phyloP scores from a whole-genome alignment of 2,888 invertebrate species.

The Megalurothrips usitatus region DNA sequence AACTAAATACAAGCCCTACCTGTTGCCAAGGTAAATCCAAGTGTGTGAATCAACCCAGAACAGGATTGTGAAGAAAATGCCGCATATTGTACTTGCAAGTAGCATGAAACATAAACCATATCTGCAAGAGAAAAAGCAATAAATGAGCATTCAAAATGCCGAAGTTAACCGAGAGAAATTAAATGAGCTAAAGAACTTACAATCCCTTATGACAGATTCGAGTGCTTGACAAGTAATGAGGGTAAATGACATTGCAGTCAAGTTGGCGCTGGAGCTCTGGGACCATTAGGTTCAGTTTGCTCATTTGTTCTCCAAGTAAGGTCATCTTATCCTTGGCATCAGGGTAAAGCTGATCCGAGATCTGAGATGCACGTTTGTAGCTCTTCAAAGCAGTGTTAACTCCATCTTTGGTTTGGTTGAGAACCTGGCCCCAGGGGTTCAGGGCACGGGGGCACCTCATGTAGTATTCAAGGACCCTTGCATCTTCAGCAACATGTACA shows the following conservation, averaged over 20 bases:
- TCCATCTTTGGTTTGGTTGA: neutral
- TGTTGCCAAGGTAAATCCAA: conserved; percentile 93
- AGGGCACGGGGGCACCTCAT: neutral
- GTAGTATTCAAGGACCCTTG: conserved; percentile 38
- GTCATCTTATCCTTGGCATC: neutral
- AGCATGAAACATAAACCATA: conserved; percentile 79
- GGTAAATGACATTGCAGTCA: conserved; percentile 10
- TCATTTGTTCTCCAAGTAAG: neutral
- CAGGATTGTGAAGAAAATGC: conserved; percentile 83
- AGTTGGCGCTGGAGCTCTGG: conserved; percentile 1
- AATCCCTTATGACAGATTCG: conserved; percentile 7
- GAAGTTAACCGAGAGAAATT: neutral
- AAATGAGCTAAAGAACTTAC: neutral
- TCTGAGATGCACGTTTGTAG: neutral
- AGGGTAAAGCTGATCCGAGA: conserved; percentile 5
- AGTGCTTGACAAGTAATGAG: neutral
- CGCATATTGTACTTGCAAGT: conserved; percentile 78
- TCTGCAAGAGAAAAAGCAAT: conserved; percentile 40
- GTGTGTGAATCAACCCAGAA: conserved; percentile 94
- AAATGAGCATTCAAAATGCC: neutral
- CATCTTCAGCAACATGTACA: conserved; percentile 39
- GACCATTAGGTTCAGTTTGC: neutral
- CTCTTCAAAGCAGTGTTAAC: conserved; percentile 2
- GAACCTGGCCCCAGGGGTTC: neutral
- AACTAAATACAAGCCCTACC: conserved; percentile 52